phyloP scores from a whole-genome alignment of 2,888 invertebrate genomes.

The Trachelus troglodyta region DNA sequence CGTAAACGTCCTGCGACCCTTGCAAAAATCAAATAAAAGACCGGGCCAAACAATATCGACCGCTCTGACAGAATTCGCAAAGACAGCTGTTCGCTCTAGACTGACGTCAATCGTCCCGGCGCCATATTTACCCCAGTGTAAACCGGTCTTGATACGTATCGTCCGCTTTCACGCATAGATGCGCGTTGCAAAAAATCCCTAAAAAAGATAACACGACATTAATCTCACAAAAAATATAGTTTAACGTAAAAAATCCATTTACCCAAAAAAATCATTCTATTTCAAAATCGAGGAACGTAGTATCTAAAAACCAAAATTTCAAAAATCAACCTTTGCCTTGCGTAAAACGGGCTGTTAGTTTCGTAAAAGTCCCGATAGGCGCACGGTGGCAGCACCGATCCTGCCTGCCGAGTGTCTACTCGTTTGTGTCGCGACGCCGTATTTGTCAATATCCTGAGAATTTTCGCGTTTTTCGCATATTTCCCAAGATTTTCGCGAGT shows the following conservation, averaged over 20 bases:
- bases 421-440: slow-evolving; percentile 56
- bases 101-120: background rate
- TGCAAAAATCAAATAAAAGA: background rate
- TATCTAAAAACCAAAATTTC: background rate
- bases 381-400: slow-evolving; percentile 36
- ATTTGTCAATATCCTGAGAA: slow-evolving; percentile 56
- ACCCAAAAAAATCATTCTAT: background rate
- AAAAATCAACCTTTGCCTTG: background rate
- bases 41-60: background rate
- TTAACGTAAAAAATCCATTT: background rate
- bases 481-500: slow-evolving; percentile 4
- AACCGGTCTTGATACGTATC: background rate
- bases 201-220: background rate
- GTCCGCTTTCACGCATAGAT: background rate
- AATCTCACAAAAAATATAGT: background rate
- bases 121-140: background rate
- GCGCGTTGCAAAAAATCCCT: background rate
- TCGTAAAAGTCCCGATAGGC: slow-evolving; percentile 10
- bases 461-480: slow-evolving; percentile 42
- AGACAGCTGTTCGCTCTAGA: background rate
- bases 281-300: background rate
- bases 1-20: background rate
- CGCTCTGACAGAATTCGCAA: background rate
- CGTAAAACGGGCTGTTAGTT: background rate
- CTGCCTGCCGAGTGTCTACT: slow-evolving; percentile 20